Conservation (phyloP, 1,140 invertebrate species). For the Parapsyche elsis region DNA sequence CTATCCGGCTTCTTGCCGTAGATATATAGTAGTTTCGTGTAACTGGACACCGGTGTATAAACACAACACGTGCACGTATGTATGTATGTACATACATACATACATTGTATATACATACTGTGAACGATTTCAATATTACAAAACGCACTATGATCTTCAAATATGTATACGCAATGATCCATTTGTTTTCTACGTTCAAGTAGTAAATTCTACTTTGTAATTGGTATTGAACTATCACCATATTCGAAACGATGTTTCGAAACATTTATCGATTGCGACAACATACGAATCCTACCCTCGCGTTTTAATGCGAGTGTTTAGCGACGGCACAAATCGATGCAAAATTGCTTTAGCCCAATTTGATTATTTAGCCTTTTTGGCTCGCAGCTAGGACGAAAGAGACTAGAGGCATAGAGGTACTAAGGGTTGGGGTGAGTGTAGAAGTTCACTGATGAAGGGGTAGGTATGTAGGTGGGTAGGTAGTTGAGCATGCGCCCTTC, state of each 20-base stretch:
- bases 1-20: constrained; percentile 18
- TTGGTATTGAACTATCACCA: no score
- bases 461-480: neutral
- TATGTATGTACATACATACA: neutral
- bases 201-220: no score
- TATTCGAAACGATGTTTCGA: no score
- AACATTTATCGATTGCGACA: neutral
- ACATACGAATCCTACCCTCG: neutral
- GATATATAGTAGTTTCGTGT: neutral
- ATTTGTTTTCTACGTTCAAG: neutral
- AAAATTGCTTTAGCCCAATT: constrained; percentile 21
- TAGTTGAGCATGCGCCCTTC: constrained; percentile 1
- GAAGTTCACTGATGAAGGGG: neutral
- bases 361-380: constrained; percentile 20
- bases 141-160: constrained; percentile 12
- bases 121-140: neutral
- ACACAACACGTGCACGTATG: neutral
- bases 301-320: neutral
- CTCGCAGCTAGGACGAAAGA: neutral
- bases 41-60: constrained; percentile 5
- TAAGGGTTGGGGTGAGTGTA: neutral
- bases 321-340: constrained; percentile 21
- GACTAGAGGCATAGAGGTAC: neutral
- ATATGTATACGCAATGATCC: constrained; percentile 1
- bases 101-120: neutral